Conservation (phyloP, 2,888 invertebrate genomes). For the Lithodes maja region DNA sequence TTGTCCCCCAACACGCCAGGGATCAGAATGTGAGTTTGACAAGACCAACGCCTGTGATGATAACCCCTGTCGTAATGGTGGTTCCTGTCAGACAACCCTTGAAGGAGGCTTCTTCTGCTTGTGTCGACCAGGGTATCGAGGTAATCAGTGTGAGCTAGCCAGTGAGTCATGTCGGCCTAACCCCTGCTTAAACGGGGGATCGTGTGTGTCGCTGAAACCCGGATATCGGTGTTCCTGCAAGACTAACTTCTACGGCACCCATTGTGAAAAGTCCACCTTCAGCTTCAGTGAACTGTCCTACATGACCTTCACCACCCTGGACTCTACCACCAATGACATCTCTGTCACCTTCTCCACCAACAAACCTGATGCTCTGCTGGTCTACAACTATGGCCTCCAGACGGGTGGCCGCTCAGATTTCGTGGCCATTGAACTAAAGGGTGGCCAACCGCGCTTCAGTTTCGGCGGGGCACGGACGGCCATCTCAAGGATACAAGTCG, state of each 20-base stretch:
- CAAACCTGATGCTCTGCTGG: constrained; percentile 87
- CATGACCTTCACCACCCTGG: constrained; percentile 90
- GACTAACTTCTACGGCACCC: constrained; percentile 88
- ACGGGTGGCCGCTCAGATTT: constrained; percentile 93
- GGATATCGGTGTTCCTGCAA: constrained; percentile 87
- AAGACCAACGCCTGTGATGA: constrained; percentile 88
- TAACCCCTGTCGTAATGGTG: constrained; percentile 92
- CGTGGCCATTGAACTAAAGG: constrained; percentile 90
- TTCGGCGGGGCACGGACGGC: constrained; percentile 93
- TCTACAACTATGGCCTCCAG: constrained; percentile 93
- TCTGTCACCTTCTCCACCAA: constrained; percentile 93
- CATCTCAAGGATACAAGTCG: constrained; percentile 84
- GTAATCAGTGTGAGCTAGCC: constrained; percentile 89
- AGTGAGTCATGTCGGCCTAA: constrained; percentile 94
- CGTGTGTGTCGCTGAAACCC: constrained; percentile 90
- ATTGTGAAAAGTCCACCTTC: constrained; percentile 92
- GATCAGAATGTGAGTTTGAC: constrained; percentile 88
- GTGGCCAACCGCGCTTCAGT: constrained; percentile 89
- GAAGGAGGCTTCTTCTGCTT: constrained; percentile 93
- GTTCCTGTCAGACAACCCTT: constrained; percentile 90
- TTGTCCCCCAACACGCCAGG: constrained; percentile 86
- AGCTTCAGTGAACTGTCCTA: constrained; percentile 93
- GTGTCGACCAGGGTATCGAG: constrained; percentile 92
- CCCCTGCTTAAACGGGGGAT: constrained; percentile 92
- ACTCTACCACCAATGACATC: constrained; percentile 92